Percentiles rank a stretch among this genome's conserved stretches.
These are phyloP conservation scores for Gobionotothen gibberifrons DNA, from an alignment of 2,797 vertebrate species.

Conservation along the genomic window DNA sequence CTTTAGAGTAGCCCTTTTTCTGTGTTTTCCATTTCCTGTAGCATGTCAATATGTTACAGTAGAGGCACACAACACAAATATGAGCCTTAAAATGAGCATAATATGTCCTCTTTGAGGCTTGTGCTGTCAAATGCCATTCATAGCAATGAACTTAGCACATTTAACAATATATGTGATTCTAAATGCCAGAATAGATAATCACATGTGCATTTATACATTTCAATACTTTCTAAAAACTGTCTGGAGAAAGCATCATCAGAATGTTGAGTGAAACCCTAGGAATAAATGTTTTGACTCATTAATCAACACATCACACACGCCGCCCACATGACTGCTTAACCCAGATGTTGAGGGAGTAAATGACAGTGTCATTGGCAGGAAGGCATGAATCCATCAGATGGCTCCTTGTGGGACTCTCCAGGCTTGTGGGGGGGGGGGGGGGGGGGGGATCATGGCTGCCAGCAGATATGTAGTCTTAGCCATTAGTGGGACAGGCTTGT, in stretches of 20 bases:
- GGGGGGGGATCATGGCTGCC: constrained; percentile 60
- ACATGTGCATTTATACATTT: background rate
- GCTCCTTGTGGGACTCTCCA: constrained; percentile 73
- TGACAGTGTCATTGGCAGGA: constrained; percentile 78
- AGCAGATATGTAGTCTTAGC: constrained; percentile 73
- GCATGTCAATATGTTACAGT: no score
- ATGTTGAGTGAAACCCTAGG: constrained; percentile 12
- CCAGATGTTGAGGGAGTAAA: constrained; percentile 84
- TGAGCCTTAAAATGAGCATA: no score
- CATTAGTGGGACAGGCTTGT: constrained; percentile 83
- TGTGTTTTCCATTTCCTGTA: no score
- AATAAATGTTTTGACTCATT: constrained; percentile 58
- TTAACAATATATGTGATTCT: background rate
- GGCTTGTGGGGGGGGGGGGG: constrained; percentile 44
- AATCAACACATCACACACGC: constrained; percentile 68
- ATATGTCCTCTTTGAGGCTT: no score
- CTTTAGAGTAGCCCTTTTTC: no score
- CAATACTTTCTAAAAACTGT: constrained; percentile 21
- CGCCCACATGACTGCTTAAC: constrained; percentile 79
- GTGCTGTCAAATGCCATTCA: constrained; percentile 2
- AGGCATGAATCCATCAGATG: constrained; percentile 82
- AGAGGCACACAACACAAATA: no score
- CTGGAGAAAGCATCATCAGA: background rate
- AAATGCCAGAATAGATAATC: background rate
- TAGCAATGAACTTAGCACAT: background rate